Conservation (phyloP, 2,113 vertebrate genomes). For the human (Homo sapiens) region GRCh38 chrX:137418001-137418500, state of each 20-base stretch:
- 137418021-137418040: too few species aligned
- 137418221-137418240: constrained; percentile 62
- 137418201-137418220: constrained; percentile 61
- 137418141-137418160: constrained; percentile 27
- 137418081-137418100: background rate
- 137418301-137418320: constrained; percentile 59
- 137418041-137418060: too few species aligned
- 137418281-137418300: constrained; percentile 73
- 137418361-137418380: constrained; percentile 51
- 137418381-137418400: background rate
- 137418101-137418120: background rate
- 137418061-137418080: background rate
- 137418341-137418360: constrained; percentile 42
- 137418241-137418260: constrained; percentile 66
- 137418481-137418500: background rate
- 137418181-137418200: background rate
- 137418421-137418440: constrained; percentile 46
- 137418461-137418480: constrained; percentile 12
- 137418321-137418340: constrained; percentile 65
- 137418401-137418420: background rate
- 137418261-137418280: constrained; percentile 73
- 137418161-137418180: background rate
- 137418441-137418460: background rate
- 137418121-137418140: background rate
- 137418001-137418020: too few species aligned